These are phyloP conservation scores for Cacoxenus indagator DNA, from an alignment of 2,888 invertebrate genomes.

Conservation along the genomic window DNA sequence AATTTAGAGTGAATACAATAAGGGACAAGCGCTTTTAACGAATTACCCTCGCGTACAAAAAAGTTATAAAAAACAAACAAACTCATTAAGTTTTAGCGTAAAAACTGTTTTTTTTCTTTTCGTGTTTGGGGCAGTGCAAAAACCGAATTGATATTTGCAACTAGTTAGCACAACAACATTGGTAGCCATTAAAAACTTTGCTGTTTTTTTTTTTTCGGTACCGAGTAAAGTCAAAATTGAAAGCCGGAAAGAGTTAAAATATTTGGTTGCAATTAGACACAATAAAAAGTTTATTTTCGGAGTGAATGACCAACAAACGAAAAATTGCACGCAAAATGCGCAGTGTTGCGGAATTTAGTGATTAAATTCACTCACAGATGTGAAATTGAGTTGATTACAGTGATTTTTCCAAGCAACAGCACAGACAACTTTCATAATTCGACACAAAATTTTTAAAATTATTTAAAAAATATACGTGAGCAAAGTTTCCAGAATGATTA, in stretches of 20 bases:
- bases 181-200: conserved; percentile 6
- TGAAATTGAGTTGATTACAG: too few species aligned
- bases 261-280: conserved; percentile 5
- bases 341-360: too few species aligned
- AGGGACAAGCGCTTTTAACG: neutral
- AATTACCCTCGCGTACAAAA: neutral
- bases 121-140: too few species aligned
- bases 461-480: too few species aligned
- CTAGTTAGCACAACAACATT: neutral
- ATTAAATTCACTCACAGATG: too few species aligned
- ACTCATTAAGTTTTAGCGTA: conserved; percentile 6
- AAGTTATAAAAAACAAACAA: neutral
- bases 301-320: neutral
- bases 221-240: neutral
- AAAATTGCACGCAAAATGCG: neutral
- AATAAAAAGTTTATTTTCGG: neutral
- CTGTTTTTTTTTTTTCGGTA: too few species aligned
- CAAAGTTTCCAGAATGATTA: too few species aligned
- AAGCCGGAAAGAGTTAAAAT: neutral
- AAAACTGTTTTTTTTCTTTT: neutral
- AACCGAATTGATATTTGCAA: neutral
- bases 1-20: neutral
- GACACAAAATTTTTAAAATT: too few species aligned
- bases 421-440: too few species aligned
- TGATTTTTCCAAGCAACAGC: too few species aligned